Evolutionary conservation across 2,113 vertebrate species (phyloP).

Genomic region (Petrocephalus microphthalmus): DNA sequence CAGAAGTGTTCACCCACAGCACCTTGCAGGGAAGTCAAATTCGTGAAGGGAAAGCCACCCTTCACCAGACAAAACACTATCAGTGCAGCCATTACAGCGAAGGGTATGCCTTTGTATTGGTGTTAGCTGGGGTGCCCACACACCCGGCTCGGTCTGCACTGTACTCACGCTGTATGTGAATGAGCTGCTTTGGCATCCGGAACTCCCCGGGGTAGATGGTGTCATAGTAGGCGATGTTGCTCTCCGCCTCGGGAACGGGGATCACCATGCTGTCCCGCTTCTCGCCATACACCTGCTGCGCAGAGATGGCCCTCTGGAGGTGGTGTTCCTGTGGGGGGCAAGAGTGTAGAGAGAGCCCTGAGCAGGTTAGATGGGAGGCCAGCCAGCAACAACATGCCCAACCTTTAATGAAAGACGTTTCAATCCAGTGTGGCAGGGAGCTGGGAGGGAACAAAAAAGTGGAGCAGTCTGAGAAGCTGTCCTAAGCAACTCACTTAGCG

Average conservation of each 20-base stretch:
- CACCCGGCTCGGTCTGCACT: neutral
- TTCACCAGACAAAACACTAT: neutral
- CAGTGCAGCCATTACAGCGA: neutral
- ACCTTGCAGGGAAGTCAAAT: neutral
- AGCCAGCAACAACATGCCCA: neutral
- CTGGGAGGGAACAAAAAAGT: neutral
- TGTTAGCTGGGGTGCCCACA: neutral
- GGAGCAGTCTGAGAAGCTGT: neutral
- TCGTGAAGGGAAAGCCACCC: neutral
- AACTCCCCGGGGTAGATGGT: slow-evolving; percentile 98
- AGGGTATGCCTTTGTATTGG: neutral
- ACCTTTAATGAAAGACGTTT: neutral
- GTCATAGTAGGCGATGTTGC: slow-evolving; percentile 98
- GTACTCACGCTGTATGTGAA: slow-evolving; percentile 99
- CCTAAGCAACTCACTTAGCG: neutral
- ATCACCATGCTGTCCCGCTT: slow-evolving; percentile 99
- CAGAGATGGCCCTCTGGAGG: slow-evolving; percentile 95
- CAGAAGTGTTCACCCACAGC: neutral
- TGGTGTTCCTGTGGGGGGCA: slow-evolving; percentile 79
- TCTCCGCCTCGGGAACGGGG: slow-evolving; percentile 95
- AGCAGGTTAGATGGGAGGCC: neutral
- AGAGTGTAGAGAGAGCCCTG: neutral
- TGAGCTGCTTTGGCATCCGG: slow-evolving; percentile 99
- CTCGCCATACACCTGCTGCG: slow-evolving; percentile 98
- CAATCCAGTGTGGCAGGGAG: neutral